Conservation (phyloP, 2,797 vertebrate genomes). For the Oreochromis mossambicus region DNA sequence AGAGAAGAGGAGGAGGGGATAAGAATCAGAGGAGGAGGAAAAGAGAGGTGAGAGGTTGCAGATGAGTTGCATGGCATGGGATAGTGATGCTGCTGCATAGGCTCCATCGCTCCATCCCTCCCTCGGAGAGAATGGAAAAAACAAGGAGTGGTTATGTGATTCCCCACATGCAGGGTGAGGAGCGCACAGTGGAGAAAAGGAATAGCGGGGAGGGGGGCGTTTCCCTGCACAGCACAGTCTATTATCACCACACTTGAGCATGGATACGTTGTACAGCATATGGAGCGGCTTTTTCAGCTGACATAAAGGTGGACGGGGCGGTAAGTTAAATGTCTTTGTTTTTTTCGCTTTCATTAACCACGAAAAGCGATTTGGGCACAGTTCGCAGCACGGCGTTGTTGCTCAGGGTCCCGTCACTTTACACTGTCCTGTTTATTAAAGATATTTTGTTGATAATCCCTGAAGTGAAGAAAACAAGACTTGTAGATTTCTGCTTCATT, state of each 20-base stretch:
- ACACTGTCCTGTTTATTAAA: not conserved
- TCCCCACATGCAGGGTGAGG: constrained; percentile 52
- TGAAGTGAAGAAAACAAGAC: constrained; percentile 32
- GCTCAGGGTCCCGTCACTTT: constrained; percentile 32
- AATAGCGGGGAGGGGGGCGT: constrained; percentile 65
- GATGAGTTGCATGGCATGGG: constrained; percentile 59
- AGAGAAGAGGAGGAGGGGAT: not conserved
- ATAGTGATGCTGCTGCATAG: constrained; percentile 54
- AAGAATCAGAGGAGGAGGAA: constrained; percentile 1
- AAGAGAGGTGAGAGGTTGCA: constrained; percentile 68
- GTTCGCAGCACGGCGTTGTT: not conserved
- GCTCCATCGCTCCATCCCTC: constrained; percentile 60
- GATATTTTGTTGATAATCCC: not conserved
- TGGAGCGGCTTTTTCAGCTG: constrained; percentile 44
- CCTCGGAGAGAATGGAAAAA: constrained; percentile 53
- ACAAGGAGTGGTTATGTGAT: constrained; percentile 74
- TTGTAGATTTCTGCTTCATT: not conserved
- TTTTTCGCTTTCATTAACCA: not conserved
- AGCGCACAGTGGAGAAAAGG: constrained; percentile 58
- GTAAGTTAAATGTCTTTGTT: constrained; percentile 47
- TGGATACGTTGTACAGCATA: constrained; percentile 53
- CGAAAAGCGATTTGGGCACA: constrained; percentile 1
- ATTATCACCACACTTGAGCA: constrained; percentile 55
- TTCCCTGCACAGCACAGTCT: constrained; percentile 55
- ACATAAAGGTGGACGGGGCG: constrained; percentile 36